Evolutionary conservation across 1,140 invertebrate species (phyloP).

Genomic region (Cydia strobilella): DNA sequence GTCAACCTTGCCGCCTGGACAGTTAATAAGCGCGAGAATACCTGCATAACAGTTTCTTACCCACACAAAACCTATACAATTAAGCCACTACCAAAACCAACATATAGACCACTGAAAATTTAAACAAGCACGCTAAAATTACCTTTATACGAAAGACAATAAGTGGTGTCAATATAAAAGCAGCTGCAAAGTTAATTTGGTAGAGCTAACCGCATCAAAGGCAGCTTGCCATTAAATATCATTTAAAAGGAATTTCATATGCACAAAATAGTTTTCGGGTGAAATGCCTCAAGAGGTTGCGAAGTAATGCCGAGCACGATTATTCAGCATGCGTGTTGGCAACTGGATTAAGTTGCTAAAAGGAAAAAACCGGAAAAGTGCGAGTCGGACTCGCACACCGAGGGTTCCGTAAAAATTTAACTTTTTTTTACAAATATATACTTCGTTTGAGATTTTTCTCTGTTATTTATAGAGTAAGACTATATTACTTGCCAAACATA

Average conservation of each 20-base stretch:
- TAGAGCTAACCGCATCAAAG: constrained; percentile 22
- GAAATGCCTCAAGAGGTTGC: constrained; percentile 2
- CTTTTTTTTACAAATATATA: no score
- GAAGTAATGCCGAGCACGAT: neutral
- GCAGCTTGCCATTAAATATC: constrained; percentile 26
- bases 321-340: neutral
- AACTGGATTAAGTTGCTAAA: no score
- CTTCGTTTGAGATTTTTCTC: no score
- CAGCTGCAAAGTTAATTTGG: neutral
- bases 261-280: constrained; percentile 18
- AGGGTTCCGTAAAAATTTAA: no score
- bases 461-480: no score
- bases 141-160: neutral
- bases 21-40: neutral
- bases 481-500: no score
- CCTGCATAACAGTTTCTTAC: neutral
- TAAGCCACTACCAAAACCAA: neutral
- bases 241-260: constrained; percentile 32
- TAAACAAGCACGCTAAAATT: neutral
- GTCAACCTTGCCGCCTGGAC: no score
- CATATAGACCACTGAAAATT: neutral
- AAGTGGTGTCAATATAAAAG: neutral
- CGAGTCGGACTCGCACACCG: no score
- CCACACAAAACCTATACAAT: neutral
- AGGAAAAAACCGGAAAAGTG: no score